Evolutionary conservation across 2,797 vertebrate genomes (phyloP).

Genomic region (Simalia tracyae): DNA sequence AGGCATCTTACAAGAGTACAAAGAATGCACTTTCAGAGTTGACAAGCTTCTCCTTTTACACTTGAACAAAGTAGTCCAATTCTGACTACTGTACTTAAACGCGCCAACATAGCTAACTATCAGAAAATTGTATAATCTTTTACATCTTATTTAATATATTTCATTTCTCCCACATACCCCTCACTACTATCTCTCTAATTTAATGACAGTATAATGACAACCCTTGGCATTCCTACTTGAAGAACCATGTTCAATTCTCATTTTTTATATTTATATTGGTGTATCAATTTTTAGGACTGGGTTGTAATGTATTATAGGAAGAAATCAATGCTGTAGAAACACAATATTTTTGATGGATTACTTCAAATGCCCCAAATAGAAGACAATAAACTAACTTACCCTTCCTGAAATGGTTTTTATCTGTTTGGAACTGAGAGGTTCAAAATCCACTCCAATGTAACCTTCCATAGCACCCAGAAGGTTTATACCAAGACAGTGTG

Average conservation of each 20-base stretch:
- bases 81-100: neutral
- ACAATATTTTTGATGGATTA: neutral
- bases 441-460: slow-evolving; percentile 97
- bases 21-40: neutral
- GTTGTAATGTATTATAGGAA: neutral
- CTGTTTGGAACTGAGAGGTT: slow-evolving; percentile 93
- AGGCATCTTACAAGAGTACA: neutral
- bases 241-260: neutral
- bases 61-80: neutral
- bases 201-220: neutral
- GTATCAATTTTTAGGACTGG: neutral
- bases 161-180: neutral
- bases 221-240: neutral
- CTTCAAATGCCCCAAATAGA: neutral
- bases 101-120: neutral
- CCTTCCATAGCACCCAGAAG: slow-evolving; percentile 96
- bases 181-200: neutral
- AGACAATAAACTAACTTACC: slow-evolving; percentile 76
- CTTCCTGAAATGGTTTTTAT: slow-evolving; percentile 95
- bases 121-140: neutral
- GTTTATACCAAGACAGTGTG: slow-evolving; percentile 90
- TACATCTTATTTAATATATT: neutral
- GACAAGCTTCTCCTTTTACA: neutral
- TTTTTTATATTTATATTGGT: neutral
- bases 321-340: neutral